Evolutionary conservation across 2,888 invertebrate species (phyloP), one percentile per base, ranked within the genome.

Genomic region (Imbricaverruca yamaguchii): DNA sequence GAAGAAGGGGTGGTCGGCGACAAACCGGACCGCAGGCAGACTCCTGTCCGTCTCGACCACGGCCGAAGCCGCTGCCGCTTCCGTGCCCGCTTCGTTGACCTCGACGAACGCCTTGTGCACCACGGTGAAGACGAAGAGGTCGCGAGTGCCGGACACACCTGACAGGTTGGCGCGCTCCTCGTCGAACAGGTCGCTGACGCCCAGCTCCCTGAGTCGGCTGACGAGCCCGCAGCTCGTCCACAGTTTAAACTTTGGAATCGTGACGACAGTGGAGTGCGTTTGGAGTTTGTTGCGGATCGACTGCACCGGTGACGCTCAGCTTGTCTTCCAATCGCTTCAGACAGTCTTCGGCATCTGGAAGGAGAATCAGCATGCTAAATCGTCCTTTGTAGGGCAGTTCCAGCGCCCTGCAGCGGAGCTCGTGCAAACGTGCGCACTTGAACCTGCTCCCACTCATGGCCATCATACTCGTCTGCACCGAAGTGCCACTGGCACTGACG

Each of bases 1-100:
- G 78, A 81, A 25, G 79, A 83, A 83, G 57, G 82, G 82, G 80
- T 81, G 83, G 77, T 82, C 82, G 61, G 83, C 82, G 67, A 81
- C 69, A 69, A 83, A 82, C 15, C 7, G 0, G 12, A 59, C 0
- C 59, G 59, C 59, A 39, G 39, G 39, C 4, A 4, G 39, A 39
- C 39, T 39, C 39, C 39, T 39, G 39, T 39, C 39, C 59, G 7
- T 59, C 59, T 13, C 15, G 12, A 59, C 59, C 59, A 59, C 15
- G 0, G 93, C 93, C 81, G 94, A 94, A 23, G 93, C 94, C 7
- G 94, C 93, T 74, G 94, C 92, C 0, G 94, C 93, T 86, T 94
- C 95, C 2, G 93, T 93, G 0, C 96, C 96, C 85, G 94, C 93
- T 86, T 96, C 96, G 86, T 94, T 93, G 0, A 96, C 93, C 85